Evolutionary conservation across 2,888 invertebrate species (phyloP).

Genomic region (Andrena chrysosceles): DNA sequence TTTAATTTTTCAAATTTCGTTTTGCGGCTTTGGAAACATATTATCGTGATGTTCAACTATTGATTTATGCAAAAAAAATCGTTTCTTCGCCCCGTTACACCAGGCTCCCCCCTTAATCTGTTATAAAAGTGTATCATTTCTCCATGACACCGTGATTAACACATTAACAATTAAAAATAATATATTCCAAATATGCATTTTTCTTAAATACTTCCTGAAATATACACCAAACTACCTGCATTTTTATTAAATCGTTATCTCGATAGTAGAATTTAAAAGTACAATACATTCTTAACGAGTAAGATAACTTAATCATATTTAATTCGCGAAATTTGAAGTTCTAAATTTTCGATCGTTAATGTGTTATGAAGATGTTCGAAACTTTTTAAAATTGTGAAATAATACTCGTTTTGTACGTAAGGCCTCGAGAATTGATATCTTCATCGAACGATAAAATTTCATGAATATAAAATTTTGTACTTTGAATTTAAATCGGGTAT

Average conservation of each 20-base stretch:
- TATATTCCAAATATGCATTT: no score
- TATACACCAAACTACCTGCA: no score
- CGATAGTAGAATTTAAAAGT: no score
- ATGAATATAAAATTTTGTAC: conserved; percentile 15
- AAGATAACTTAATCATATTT: not conserved
- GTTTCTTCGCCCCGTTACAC: no score
- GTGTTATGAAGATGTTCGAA: not conserved
- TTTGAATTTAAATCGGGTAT: conserved; percentile 19
- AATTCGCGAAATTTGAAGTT: not conserved
- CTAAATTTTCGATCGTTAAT: conserved; percentile 11
- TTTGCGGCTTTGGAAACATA: no score
- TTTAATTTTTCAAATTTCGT: no score
- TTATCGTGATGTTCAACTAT: no score
- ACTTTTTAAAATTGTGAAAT: not conserved
- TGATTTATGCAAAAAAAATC: no score
- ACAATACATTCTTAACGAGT: no score
- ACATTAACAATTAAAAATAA: not conserved
- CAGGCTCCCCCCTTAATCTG: not conserved
- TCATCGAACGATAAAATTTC: conserved; percentile 5
- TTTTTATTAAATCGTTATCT: no score
- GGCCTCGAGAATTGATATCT: conserved; percentile 30
- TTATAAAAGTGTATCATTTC: not conserved
- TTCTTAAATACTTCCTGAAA: no score
- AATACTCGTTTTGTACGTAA: conserved; percentile 2
- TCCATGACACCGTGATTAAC: not conserved